These are phyloP conservation scores for Miniopterus natalensis DNA, from an alignment of 2,113 vertebrate species.

Conservation along the genomic window DNA sequence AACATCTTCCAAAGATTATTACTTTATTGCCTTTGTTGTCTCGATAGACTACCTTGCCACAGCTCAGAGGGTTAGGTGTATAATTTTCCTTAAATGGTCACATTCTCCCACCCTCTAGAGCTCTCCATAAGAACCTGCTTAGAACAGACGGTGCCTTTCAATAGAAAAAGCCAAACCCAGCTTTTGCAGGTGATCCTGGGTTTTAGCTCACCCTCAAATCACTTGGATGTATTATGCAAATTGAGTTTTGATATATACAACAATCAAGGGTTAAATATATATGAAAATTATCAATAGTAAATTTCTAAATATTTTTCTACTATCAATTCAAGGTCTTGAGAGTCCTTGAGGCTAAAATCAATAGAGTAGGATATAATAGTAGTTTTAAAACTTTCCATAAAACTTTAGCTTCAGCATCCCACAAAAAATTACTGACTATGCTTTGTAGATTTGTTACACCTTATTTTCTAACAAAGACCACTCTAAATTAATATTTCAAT, in stretches of 20 bases:
- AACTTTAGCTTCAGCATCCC: neutral
- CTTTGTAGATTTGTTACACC: neutral
- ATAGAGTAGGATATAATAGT: neutral
- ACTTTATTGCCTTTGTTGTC: neutral
- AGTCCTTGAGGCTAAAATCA: neutral
- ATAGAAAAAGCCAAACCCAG: neutral
- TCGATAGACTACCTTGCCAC: neutral
- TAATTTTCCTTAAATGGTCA: neutral
- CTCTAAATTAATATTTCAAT: neutral
- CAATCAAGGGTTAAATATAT: neutral
- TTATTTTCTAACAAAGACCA: neutral
- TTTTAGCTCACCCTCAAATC: neutral
- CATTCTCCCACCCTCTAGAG: neutral
- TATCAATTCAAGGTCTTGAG: neutral
- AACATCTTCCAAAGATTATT: conserved; percentile 23
- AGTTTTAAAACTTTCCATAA: neutral
- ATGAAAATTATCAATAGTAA: neutral
- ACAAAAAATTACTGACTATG: neutral
- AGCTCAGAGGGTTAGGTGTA: neutral
- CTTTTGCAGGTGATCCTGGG: neutral
- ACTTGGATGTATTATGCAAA: neutral
- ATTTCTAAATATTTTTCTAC: neutral
- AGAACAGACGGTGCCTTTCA: neutral
- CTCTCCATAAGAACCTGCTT: neutral
- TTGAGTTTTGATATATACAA: neutral